Conservation (phyloP, 2,113 vertebrate genomes). For the Eulemur rufifrons region DNA sequence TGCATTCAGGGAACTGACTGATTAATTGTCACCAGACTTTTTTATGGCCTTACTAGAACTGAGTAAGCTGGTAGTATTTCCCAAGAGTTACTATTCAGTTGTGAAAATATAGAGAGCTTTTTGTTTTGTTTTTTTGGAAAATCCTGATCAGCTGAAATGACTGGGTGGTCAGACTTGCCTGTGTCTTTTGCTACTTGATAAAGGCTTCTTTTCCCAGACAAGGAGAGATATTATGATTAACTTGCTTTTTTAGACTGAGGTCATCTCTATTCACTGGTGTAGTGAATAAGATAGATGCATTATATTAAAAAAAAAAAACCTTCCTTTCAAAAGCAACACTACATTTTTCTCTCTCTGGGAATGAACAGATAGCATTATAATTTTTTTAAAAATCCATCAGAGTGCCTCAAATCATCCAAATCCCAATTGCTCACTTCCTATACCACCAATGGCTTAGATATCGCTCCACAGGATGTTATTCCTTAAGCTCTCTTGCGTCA, state of each 20-base stretch:
- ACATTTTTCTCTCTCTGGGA: constrained; percentile 55
- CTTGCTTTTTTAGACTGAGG: constrained; percentile 62
- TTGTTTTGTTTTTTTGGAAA: not conserved
- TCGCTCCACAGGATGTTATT: fast-evolving
- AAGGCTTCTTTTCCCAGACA: not conserved
- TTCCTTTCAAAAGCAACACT: constrained; percentile 76
- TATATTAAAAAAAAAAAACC: constrained; percentile 21
- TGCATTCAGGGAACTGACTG: not conserved
- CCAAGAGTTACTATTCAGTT: not conserved
- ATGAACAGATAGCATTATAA: not conserved
- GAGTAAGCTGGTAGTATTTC: not conserved
- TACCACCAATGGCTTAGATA: not conserved
- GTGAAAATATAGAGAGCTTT: not conserved
- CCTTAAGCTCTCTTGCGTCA: not conserved
- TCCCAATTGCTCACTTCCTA: not conserved
- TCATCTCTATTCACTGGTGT: constrained; percentile 65
- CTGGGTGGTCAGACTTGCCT: not conserved
- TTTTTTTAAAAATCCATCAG: not conserved
- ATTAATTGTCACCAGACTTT: constrained; percentile 17
- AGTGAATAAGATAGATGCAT: constrained; percentile 38
- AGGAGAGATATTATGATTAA: not conserved
- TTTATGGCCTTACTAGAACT: not conserved
- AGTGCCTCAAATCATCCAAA: not conserved
- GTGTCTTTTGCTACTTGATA: not conserved
- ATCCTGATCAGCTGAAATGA: not conserved